Conservation (phyloP, 2,888 invertebrate genomes). For the Nematopogon swammerdamellus region DNA sequence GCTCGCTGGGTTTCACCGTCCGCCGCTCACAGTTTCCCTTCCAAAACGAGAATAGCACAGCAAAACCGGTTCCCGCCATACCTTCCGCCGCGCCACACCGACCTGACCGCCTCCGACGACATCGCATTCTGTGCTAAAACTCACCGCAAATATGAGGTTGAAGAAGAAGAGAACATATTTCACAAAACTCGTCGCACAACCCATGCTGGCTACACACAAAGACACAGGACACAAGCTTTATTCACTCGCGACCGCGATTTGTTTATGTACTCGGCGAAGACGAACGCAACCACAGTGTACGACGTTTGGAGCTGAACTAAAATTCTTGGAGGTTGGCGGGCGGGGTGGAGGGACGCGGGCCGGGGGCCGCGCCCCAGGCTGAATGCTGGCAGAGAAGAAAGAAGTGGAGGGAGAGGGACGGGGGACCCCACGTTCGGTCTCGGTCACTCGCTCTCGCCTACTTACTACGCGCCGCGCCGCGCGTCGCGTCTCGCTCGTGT, state of each 20-base stretch:
- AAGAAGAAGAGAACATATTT: conserved; percentile 81
- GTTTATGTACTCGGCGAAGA: conserved; percentile 6
- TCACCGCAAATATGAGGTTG: conserved; percentile 75
- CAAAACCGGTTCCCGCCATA: conserved; percentile 33
- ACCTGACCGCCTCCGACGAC: conserved; percentile 22
- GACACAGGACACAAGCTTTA: neutral
- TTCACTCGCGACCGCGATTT: neutral
- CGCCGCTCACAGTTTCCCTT: conserved; percentile 15
- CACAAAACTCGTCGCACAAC: conserved; percentile 72
- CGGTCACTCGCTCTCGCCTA: too few species aligned
- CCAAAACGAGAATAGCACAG: neutral
- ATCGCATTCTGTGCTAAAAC: conserved; percentile 30
- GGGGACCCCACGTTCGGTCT: too few species aligned
- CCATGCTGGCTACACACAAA: conserved; percentile 41
- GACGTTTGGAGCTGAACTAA: conserved; percentile 33
- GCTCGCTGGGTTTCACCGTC: conserved; percentile 19
- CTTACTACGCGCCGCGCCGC: too few species aligned
- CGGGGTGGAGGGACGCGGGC: neutral
- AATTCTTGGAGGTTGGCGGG: neutral
- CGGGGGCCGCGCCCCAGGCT: too few species aligned
- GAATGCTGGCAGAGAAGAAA: too few species aligned
- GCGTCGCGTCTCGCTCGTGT: too few species aligned
- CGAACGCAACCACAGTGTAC: conserved; percentile 10
- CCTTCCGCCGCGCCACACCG: neutral
- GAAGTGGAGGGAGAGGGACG: too few species aligned